phyloP scores from a whole-genome alignment of 2,888 invertebrate species.

The Liopterus haemorrhoidalis region DNA sequence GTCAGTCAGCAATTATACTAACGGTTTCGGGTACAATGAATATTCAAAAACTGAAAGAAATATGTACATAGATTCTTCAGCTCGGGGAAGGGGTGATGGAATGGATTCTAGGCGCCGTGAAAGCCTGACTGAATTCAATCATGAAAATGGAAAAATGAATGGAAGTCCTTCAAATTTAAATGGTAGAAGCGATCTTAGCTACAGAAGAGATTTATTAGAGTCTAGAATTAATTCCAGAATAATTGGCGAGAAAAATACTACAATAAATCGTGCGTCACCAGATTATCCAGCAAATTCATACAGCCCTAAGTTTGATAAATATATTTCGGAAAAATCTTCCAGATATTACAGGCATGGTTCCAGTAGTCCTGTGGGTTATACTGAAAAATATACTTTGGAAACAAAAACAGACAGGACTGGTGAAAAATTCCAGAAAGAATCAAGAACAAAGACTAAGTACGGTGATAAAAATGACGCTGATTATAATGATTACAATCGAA shows the following conservation, averaged over 20 bases:
- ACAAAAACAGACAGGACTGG: constrained; percentile 50
- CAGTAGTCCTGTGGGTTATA: constrained; percentile 50
- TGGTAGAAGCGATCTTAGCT: constrained; percentile 57
- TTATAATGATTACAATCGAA: constrained; percentile 27
- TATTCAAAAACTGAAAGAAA: constrained; percentile 39
- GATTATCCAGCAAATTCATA: constrained; percentile 50
- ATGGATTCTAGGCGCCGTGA: constrained; percentile 58
- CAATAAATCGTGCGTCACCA: constrained; percentile 44
- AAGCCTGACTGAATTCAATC: constrained; percentile 43
- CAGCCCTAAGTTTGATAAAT: constrained; percentile 41
- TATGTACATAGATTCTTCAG: constrained; percentile 46
- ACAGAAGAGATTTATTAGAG: constrained; percentile 67
- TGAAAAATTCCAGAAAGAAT: constrained; percentile 45
- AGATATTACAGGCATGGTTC: constrained; percentile 53
- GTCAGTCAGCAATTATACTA: constrained; percentile 53
- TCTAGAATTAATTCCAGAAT: constrained; percentile 65
- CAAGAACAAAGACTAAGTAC: constrained; percentile 38
- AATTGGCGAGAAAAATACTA: constrained; percentile 42
- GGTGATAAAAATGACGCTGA: constrained; percentile 24
- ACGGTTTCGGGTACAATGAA: constrained; percentile 46
- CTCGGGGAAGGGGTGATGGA: constrained; percentile 60
- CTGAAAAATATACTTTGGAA: constrained; percentile 51
- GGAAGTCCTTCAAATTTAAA: constrained; percentile 30
- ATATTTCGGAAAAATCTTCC: constrained; percentile 51
- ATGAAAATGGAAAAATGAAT: constrained; percentile 27